phyloP scores from a whole-genome alignment of 2,797 vertebrate genomes.

The Craterocephalus amniculus region DNA sequence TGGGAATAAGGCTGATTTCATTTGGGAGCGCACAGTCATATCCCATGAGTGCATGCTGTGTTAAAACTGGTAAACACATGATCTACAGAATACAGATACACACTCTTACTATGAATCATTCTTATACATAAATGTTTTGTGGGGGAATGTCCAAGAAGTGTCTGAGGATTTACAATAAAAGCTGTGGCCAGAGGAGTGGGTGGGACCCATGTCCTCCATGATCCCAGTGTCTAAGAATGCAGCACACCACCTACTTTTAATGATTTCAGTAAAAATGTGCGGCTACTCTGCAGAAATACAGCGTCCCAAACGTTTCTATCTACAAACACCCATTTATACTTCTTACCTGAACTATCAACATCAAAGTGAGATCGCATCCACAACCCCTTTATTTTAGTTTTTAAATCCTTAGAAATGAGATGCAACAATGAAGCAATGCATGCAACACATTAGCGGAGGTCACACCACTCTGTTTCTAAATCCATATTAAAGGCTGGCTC shows the following conservation, averaged over 20 bases:
- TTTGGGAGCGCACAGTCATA: too few species aligned
- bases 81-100: too few species aligned
- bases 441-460: slow-evolving; percentile 25
- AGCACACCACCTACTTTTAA: slow-evolving; percentile 41
- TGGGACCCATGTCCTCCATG: slow-evolving; percentile 52
- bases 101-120: too few species aligned
- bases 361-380: neutral
- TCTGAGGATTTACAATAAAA: neutral
- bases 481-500: slow-evolving; percentile 33
- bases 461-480: slow-evolving; percentile 20
- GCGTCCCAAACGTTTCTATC: neutral
- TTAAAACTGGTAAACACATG: too few species aligned
- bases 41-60: too few species aligned
- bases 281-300: neutral
- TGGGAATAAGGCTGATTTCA: too few species aligned
- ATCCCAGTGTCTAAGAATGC: slow-evolving; percentile 67
- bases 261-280: slow-evolving; percentile 11
- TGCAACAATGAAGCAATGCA: neutral
- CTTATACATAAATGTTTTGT: neutral
- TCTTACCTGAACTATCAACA: neutral
- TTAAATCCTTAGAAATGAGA: slow-evolving; percentile 5
- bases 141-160: neutral
- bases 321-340: neutral
- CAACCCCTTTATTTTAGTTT: neutral
- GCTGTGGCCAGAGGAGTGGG: slow-evolving; percentile 30